These are phyloP conservation scores for Micoletzkya japonica DNA, from an alignment of 2,888 invertebrate genomes.

Conservation along the genomic window DNA sequence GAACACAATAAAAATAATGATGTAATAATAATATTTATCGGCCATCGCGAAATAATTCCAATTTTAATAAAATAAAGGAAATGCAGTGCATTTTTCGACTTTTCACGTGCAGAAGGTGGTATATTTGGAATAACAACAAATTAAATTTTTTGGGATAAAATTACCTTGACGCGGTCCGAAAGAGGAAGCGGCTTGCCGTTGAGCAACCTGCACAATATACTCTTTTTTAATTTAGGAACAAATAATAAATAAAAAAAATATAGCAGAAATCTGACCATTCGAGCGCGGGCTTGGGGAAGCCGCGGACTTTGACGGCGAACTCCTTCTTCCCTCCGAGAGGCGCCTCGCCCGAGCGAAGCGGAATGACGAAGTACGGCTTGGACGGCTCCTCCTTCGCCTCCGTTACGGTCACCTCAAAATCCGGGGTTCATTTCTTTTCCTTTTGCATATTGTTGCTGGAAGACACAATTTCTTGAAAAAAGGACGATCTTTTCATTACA, in stretches of 20 bases:
- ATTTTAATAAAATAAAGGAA: too few relatives aligned
- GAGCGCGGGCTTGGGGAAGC: slow-evolving; percentile 66
- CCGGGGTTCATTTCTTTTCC: too few relatives aligned
- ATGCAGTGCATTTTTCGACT: too few relatives aligned
- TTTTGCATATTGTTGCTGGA: too few relatives aligned
- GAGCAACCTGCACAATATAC: slow-evolving; percentile 33
- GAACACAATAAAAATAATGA: neutral
- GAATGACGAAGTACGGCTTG: slow-evolving; percentile 65
- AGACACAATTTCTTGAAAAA: too few relatives aligned
- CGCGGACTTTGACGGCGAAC: slow-evolving; percentile 65
- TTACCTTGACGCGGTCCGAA: slow-evolving; percentile 42
- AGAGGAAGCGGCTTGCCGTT: slow-evolving; percentile 49
- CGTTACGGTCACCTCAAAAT: slow-evolving; percentile 49
- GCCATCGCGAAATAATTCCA: too few relatives aligned
- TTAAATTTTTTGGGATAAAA: neutral
- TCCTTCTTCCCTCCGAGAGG: slow-evolving; percentile 77
- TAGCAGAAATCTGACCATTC: slow-evolving; percentile 64
- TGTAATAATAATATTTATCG: too few relatives aligned
- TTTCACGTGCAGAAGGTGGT: too few relatives aligned
- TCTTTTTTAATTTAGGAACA: neutral
- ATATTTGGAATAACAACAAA: too few relatives aligned
- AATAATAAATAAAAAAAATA: neutral
- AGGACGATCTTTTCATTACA: too few relatives aligned
- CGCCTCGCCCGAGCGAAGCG: slow-evolving; percentile 57
- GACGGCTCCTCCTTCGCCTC: slow-evolving; percentile 49